phyloP scores from a whole-genome alignment of 1,140 invertebrate species.

The Macrocentrus cingulum region DNA sequence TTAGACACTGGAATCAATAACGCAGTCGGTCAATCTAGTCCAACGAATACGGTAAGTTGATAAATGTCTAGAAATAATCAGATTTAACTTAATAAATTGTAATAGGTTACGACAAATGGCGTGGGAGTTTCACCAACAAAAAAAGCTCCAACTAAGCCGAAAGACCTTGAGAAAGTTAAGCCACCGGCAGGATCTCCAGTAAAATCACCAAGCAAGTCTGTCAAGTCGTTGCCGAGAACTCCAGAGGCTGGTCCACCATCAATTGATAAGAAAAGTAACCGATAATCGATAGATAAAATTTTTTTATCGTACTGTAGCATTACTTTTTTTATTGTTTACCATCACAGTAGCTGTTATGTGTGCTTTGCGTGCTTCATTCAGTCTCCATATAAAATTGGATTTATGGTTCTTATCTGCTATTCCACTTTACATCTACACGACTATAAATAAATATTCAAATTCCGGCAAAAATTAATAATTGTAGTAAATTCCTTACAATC shows the following conservation, averaged over 20 bases:
- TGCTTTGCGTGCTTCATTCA: too few relatives aligned
- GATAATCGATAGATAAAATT: background rate
- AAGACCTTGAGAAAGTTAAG: slow-evolving; percentile 57
- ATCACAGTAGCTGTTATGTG: too few relatives aligned
- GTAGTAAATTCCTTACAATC: too few relatives aligned
- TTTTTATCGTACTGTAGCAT: too few relatives aligned
- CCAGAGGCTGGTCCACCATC: slow-evolving; percentile 63
- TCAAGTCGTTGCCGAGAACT: slow-evolving; percentile 64
- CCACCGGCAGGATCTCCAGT: slow-evolving; percentile 55
- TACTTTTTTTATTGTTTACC: too few relatives aligned
- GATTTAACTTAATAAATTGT: background rate
- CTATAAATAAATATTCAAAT: too few relatives aligned
- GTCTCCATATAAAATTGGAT: too few relatives aligned
- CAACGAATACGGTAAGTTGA: slow-evolving; percentile 63
- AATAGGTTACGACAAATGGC: slow-evolving; percentile 63
- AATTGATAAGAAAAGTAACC: slow-evolving; percentile 75
- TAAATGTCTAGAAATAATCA: too few relatives aligned
- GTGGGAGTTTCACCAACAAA: slow-evolving; percentile 66
- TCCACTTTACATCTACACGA: too few relatives aligned
- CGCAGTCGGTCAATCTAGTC: slow-evolving; percentile 74
- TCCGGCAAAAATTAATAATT: too few relatives aligned
- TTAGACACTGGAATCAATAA: slow-evolving; percentile 80
- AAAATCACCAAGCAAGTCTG: slow-evolving; percentile 66
- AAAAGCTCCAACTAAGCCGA: slow-evolving; percentile 58
- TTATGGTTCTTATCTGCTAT: too few relatives aligned